Evolutionary conservation across 2,888 invertebrate genomes (phyloP).

Genomic region (Osmoderma eremita): DNA sequence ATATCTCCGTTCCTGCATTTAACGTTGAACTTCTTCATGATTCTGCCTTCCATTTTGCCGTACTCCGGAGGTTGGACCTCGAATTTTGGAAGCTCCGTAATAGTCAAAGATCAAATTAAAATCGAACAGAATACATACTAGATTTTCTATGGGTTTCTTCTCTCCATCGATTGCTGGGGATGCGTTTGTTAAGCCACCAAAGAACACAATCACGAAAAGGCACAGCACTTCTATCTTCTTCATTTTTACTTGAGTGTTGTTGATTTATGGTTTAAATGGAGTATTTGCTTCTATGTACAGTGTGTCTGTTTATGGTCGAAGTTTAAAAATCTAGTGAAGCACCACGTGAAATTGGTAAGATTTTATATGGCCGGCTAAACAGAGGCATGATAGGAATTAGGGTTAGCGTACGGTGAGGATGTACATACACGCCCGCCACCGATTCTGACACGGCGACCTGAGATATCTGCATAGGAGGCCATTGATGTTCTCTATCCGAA

Average conservation of each 20-base stretch:
- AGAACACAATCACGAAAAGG: constrained; percentile 33
- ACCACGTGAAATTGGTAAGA: constrained; percentile 57
- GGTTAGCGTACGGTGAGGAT: constrained; percentile 54
- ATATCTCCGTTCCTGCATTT: constrained; percentile 83
- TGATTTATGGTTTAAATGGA: not conserved
- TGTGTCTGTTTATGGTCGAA: constrained; percentile 59
- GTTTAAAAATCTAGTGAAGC: constrained; percentile 62
- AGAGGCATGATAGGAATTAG: constrained; percentile 56
- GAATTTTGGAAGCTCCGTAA: too few species aligned
- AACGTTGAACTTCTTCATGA: constrained; percentile 78
- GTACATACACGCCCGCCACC: too few species aligned
- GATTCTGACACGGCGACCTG: too few species aligned
- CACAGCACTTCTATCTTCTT: constrained; percentile 52
- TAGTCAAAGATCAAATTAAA: not conserved
- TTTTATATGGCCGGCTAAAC: constrained; percentile 60
- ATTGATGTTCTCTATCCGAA: too few species aligned
- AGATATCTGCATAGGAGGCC: too few species aligned
- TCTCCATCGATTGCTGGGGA: constrained; percentile 61
- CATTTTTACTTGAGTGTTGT: not conserved
- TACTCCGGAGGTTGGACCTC: constrained; percentile 64
- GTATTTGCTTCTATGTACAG: constrained; percentile 21
- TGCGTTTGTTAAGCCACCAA: constrained; percentile 54
- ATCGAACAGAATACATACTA: constrained; percentile 55
- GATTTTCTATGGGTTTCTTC: constrained; percentile 59
- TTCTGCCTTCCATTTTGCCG: constrained; percentile 72